Evolutionary conservation across 2,888 invertebrate species (phyloP), one percentile per base, ranked within the genome.

Genomic region (Cactoblastis cactorum): DNA sequence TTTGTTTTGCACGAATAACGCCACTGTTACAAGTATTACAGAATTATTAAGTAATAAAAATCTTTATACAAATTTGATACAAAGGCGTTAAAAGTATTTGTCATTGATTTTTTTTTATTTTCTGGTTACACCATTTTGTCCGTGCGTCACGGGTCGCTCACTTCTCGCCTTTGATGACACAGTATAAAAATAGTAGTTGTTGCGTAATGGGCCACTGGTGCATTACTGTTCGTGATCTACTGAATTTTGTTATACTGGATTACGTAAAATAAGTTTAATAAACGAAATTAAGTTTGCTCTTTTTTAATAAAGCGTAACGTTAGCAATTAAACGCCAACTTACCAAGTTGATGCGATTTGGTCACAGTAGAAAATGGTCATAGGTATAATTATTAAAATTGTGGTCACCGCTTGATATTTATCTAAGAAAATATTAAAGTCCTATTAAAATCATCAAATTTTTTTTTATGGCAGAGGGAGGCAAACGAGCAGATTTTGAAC

Each of bases 181-280:
- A 35, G 34, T 14, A 8, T 14, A 35, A 35, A 14, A 6, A 12
- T 11, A 35, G 14, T 15, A 14, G 28, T 3, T 18, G n/a, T 38
- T 32, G 15, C 5, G 28, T 24, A 28, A 43, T 43, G 3, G 15
- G 24, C 14, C 43, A 28, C 43, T 17, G 43, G 43, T 43, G 43
- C 28, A 28, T 43, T 39, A 39, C 22, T 12, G 39, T 12, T 43
- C 28, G 43, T 43, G 43, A 9, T 28, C 11, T 43, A 43, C 28
- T 43, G 43, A 15, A 28, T 22, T 24, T 22, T 11, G n/a, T 14
- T 41, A 14, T 14, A 41, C 1, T 41, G 6, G 6, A 1, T 22
- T 41, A 41, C 39, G 39, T 22, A 38, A 38, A 38, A 17, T 5
- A 5, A 1, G 11, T 11, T 38, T 1, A 9, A 9, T 4, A n/a